Percentiles rank a stretch among this genome's conserved stretches.
phyloP scores from a whole-genome alignment of 2,888 invertebrate genomes.

The Lasioglossum pauxillum region DNA sequence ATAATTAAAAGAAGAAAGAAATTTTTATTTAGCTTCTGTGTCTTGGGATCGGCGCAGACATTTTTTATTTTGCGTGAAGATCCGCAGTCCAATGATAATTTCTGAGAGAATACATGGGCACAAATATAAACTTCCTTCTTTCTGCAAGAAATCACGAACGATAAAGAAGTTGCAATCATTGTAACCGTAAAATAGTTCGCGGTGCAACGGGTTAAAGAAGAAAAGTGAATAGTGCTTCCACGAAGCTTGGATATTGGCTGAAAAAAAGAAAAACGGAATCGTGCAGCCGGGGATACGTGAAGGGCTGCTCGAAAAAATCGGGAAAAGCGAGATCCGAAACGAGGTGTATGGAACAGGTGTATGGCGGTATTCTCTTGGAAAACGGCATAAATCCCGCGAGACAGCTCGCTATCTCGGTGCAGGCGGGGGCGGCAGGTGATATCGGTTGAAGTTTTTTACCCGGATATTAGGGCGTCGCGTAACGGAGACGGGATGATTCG shows the following conservation, averaged over 20 bases:
- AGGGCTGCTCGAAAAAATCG: background rate
- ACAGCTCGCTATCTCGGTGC: constrained; percentile 41
- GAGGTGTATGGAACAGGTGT: background rate
- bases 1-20: too few species aligned
- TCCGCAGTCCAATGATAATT: too few species aligned
- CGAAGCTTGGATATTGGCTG: background rate
- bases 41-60: too few species aligned
- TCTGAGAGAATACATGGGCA: too few species aligned
- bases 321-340: background rate
- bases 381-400: constrained; percentile 21
- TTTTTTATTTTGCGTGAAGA: too few species aligned
- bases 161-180: background rate
- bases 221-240: background rate
- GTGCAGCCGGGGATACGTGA: background rate
- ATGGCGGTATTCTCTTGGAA: constrained; percentile 26
- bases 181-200: background rate
- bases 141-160: background rate
- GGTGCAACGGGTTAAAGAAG: background rate
- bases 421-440: constrained; percentile 12
- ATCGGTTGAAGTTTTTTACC: constrained; percentile 46
- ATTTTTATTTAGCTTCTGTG: too few species aligned
- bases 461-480: constrained; percentile 45
- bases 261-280: background rate
- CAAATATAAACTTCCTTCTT: too few species aligned
- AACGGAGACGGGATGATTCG: constrained; percentile 45